A percentile compares a stretch with the other conserved stretches of the same genome.
Evolutionary conservation across 1,140 invertebrate genomes (phyloP).

Genomic region (Mya arenaria): DNA sequence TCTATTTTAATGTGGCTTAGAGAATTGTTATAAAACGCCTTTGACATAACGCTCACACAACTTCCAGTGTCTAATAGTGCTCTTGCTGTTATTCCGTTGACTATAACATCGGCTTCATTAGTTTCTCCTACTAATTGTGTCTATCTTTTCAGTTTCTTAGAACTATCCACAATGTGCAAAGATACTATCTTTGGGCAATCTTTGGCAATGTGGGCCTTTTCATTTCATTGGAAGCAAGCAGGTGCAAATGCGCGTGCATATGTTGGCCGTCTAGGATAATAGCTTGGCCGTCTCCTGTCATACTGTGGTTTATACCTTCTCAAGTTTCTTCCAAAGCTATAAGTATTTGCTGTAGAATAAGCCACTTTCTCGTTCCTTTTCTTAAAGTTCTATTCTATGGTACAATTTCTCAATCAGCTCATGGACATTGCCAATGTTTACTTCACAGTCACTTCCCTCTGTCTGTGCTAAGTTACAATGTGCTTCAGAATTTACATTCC

Average conservation of each 20-base stretch:
- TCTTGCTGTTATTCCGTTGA: constrained; percentile 7
- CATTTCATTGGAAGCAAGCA: background rate
- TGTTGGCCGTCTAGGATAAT: background rate
- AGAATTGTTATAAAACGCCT: constrained; percentile 35
- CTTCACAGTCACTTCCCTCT: no score
- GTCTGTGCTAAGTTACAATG: background rate
- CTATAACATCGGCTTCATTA: constrained; percentile 15
- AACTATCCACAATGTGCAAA: background rate
- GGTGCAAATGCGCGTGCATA: background rate
- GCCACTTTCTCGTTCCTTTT: background rate
- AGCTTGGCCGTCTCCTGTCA: background rate
- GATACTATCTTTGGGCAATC: constrained; percentile 8
- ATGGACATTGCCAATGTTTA: background rate
- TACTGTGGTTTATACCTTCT: background rate
- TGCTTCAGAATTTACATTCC: background rate
- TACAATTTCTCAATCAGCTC: background rate
- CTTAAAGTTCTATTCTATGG: background rate
- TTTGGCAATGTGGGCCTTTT: constrained; percentile 25
- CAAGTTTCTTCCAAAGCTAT: background rate
- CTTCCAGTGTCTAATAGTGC: constrained; percentile 48
- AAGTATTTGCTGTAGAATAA: background rate
- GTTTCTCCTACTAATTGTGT: constrained; percentile 29
- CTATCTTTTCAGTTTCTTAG: background rate
- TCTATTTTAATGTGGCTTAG: background rate
- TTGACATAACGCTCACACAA: constrained; percentile 15